Conservation (phyloP, 1,140 invertebrate species). For the Drosophila subpulchrella region DNA sequence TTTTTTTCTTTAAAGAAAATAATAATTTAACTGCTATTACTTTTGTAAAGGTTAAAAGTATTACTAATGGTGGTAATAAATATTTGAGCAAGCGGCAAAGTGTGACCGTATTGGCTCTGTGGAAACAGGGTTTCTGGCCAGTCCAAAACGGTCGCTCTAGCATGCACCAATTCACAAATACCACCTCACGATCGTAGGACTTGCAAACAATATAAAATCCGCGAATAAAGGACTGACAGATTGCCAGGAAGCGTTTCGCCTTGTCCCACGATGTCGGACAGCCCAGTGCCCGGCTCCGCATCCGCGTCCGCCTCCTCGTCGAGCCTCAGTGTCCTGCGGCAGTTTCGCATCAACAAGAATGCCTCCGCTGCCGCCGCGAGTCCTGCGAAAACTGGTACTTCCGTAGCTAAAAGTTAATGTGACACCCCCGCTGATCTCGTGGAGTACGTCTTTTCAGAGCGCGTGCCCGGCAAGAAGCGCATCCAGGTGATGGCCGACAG, state of each 20-base stretch:
- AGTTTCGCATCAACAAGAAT: slow-evolving; percentile 81
- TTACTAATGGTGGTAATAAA: too few relatives aligned
- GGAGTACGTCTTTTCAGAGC: slow-evolving; percentile 45
- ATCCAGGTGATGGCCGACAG: slow-evolving; percentile 80
- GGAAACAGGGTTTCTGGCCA: neutral
- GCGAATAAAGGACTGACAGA: slow-evolving; percentile 56
- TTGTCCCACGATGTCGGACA: slow-evolving; percentile 66
- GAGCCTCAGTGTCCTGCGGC: slow-evolving; percentile 73
- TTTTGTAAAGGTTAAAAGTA: too few relatives aligned
- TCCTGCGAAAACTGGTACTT: slow-evolving; percentile 66
- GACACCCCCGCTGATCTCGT: too few relatives aligned
- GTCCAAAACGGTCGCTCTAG: slow-evolving; percentile 1
- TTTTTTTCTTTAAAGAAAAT: neutral
- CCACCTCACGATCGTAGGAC: slow-evolving; percentile 24
- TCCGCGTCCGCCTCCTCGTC: slow-evolving; percentile 57
- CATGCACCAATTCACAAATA: slow-evolving; percentile 18
- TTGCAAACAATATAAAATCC: slow-evolving; percentile 33
- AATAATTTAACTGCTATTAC: too few relatives aligned
- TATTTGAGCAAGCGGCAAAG: neutral
- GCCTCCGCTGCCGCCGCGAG: slow-evolving; percentile 30
- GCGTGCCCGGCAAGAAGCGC: slow-evolving; percentile 80
- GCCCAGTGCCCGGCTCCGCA: slow-evolving; percentile 26
- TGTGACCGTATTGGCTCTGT: neutral
- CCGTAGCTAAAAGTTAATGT: slow-evolving; percentile 12
- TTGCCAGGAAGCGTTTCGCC: slow-evolving; percentile 22